Conservation (phyloP, 1,140 invertebrate genomes). For the Meloidogyne exigua region DNA sequence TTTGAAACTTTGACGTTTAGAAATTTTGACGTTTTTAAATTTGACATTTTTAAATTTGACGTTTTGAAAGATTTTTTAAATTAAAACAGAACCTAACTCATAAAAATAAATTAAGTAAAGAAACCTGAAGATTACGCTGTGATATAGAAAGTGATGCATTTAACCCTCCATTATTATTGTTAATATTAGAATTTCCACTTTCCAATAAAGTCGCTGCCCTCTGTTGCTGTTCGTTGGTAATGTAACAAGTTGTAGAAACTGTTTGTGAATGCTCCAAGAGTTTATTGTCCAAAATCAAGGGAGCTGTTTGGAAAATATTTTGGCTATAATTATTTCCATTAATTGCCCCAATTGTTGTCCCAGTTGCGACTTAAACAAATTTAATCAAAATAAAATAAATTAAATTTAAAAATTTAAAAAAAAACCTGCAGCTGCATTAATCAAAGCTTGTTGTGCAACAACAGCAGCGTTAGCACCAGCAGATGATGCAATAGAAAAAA, state of each 20-base stretch:
- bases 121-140: conserved; percentile 20
- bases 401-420: too few species aligned
- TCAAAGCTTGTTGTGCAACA: neutral
- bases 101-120: neutral
- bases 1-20: neutral
- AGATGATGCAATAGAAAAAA: neutral
- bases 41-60: neutral
- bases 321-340: neutral
- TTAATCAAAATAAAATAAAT: too few species aligned
- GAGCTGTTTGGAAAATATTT: neutral
- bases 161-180: neutral
- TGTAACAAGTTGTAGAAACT: neutral
- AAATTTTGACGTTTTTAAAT: neutral
- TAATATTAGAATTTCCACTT: neutral
- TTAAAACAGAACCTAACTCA: too few species aligned
- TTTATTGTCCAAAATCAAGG: neutral
- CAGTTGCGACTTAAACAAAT: neutral
- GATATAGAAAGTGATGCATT: conserved; percentile 15
- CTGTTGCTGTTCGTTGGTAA: neutral
- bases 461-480: neutral
- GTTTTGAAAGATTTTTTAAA: neutral
- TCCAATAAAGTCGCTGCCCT: neutral
- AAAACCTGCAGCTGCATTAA: neutral
- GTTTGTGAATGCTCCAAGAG: neutral
- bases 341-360: neutral